phyloP scores from a whole-genome alignment of 2,797 vertebrate species.

The Eulemur coronatus region DNA sequence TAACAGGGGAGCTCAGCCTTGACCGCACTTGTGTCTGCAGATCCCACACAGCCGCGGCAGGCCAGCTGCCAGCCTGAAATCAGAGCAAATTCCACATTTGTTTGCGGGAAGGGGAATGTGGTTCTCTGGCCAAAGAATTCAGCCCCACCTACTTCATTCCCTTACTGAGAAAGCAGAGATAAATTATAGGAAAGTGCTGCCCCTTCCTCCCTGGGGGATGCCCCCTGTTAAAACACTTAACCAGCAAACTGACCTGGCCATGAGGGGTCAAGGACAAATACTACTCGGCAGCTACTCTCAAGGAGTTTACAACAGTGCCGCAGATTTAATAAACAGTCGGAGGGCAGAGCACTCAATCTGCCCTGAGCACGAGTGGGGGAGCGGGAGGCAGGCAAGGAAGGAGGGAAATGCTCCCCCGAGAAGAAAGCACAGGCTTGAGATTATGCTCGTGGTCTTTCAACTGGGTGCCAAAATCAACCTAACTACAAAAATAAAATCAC shows the following conservation, averaged over 20 bases:
- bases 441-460: rapidly evolving
- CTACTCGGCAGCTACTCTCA: not conserved
- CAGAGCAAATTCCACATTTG: not conserved
- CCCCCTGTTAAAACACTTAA: not conserved
- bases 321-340: not conserved
- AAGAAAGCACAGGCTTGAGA: not conserved
- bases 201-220: not conserved
- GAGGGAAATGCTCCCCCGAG: rapidly evolving
- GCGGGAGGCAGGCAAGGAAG: too few species aligned
- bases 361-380: not conserved
- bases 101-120: not conserved
- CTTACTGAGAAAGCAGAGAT: not conserved
- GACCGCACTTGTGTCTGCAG: not conserved
- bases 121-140: constrained; percentile 20
- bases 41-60: not conserved
- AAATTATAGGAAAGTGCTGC: constrained; percentile 5
- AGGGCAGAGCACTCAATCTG: not conserved
- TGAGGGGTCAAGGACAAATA: not conserved
- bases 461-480: not conserved
- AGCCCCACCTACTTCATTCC: not conserved
- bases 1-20: rapidly evolving
- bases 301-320: not conserved
- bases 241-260: not conserved
- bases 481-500: not conserved
- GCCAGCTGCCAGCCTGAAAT: not conserved